Percentiles rank a stretch among this genome's conserved stretches.
These are phyloP conservation scores for Sibirionetta formosa DNA, from an alignment of 2,797 vertebrate species.

Conservation along the genomic window DNA sequence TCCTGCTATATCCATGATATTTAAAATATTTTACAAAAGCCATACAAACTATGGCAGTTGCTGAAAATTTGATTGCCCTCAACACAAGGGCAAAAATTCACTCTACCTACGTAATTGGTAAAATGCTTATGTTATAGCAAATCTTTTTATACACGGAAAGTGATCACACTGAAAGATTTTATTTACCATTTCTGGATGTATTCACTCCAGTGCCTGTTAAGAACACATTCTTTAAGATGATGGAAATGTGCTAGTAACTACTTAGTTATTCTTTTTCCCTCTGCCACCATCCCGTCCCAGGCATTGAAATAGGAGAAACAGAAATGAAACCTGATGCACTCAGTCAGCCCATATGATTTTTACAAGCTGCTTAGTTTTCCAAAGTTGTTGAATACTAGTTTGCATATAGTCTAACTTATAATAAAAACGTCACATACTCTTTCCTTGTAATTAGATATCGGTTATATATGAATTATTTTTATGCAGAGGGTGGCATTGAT, in stretches of 20 bases:
- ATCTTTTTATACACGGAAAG: not conserved
- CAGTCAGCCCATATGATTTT: not conserved
- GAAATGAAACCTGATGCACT: not conserved
- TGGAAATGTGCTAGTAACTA: not conserved
- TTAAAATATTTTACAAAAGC: not conserved
- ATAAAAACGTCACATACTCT: not conserved
- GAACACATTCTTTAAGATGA: not conserved
- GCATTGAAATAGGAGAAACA: not conserved
- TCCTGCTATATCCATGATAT: not conserved
- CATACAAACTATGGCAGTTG: not conserved
- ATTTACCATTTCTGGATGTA: not conserved
- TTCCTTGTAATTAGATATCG: not conserved
- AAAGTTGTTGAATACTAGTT: not conserved
- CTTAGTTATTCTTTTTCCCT: not conserved
- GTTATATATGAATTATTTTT: not conserved
- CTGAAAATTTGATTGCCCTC: not conserved
- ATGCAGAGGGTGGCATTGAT: slow-evolving; percentile 90
- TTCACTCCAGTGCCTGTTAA: not conserved
- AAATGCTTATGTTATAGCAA: not conserved
- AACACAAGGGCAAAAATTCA: not conserved
- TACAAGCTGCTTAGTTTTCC: not conserved
- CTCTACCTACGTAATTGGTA: not conserved
- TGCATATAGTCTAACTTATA: not conserved
- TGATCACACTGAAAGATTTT: not conserved
- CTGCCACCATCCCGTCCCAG: not conserved